phyloP scores from a whole-genome alignment of 2,113 vertebrate species.

The Tyrannus savana region DNA sequence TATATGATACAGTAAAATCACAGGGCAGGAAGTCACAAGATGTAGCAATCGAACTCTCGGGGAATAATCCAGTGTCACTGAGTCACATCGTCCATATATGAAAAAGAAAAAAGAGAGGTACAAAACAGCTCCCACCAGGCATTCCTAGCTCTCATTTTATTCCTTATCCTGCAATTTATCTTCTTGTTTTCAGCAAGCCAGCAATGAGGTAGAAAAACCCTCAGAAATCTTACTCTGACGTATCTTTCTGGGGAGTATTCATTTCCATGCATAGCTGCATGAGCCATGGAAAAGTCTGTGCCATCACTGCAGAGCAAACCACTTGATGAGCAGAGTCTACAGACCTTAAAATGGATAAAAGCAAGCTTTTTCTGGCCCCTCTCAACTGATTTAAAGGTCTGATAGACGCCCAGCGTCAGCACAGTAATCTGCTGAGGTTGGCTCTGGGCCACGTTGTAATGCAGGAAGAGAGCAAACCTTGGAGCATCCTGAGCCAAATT shows the following conservation, averaged over 20 bases:
- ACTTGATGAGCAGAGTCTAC: not conserved
- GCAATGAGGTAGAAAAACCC: not conserved
- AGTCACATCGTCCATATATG: not conserved
- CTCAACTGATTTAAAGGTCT: slow-evolving; percentile 41
- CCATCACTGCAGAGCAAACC: slow-evolving; percentile 39
- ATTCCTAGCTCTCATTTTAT: slow-evolving; percentile 5
- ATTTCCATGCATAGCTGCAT: not conserved
- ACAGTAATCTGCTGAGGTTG: slow-evolving; percentile 29
- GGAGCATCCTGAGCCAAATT: slow-evolving; percentile 32
- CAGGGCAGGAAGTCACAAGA: slow-evolving; percentile 7
- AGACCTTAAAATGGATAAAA: slow-evolving; percentile 33
- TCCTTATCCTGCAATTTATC: slow-evolving; percentile 19
- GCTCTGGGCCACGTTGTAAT: slow-evolving; percentile 3
- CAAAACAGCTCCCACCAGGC: not conserved
- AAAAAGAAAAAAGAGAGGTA: not conserved
- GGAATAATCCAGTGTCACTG: slow-evolving; percentile 21
- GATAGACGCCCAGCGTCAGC: slow-evolving; percentile 16
- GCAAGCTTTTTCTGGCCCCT: slow-evolving; percentile 40
- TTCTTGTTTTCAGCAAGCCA: slow-evolving; percentile 35
- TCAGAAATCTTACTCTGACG: not conserved
- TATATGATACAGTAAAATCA: not conserved
- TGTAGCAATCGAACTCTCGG: not conserved
- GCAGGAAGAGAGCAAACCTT: slow-evolving; percentile 18
- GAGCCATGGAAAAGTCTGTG: slow-evolving; percentile 27
- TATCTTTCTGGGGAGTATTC: slow-evolving; percentile 34